A percentile compares a stretch with the other conserved stretches of the same genome.
These are phyloP conservation scores for Clytia hemisphaerica DNA, from an alignment of 30 jellyfish, hydroid and myxozoan genomes.

Conservation along the genomic window DNA sequence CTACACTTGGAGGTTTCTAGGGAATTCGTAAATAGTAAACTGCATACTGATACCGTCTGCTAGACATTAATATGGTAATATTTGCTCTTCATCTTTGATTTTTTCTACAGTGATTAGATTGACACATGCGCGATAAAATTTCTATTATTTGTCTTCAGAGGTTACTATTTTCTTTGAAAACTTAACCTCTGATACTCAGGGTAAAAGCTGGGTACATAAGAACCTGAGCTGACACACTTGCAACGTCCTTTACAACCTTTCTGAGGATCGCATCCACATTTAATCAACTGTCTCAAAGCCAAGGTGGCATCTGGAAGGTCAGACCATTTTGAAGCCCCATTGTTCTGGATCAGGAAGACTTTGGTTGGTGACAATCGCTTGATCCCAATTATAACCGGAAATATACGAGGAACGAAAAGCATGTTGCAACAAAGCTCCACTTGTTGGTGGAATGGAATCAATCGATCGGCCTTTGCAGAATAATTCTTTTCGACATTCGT, in stretches of 20 bases:
- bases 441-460: background rate
- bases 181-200: too few species aligned
- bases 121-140: too few species aligned
- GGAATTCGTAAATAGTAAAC: too few species aligned
- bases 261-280: conserved; percentile 3
- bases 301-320: conserved; percentile 5
- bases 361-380: background rate
- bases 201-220: too few species aligned
- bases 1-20: too few species aligned
- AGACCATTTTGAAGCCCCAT: background rate
- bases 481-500: conserved; percentile 5
- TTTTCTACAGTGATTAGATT: too few species aligned
- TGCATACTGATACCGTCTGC: too few species aligned
- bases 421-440: background rate
- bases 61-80: too few species aligned
- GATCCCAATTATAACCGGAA: conserved; percentile 8
- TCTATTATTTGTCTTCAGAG: too few species aligned
- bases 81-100: too few species aligned
- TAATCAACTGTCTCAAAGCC: background rate
- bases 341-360: background rate
- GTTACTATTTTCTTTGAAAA: too few species aligned
- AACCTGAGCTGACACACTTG: too few species aligned
- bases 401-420: background rate
- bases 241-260: conserved; percentile 3
- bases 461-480: background rate